Base-by-base conservation (phyloP, 2,113 vertebrate species). In the Melanerpes formicivorus region DNA sequence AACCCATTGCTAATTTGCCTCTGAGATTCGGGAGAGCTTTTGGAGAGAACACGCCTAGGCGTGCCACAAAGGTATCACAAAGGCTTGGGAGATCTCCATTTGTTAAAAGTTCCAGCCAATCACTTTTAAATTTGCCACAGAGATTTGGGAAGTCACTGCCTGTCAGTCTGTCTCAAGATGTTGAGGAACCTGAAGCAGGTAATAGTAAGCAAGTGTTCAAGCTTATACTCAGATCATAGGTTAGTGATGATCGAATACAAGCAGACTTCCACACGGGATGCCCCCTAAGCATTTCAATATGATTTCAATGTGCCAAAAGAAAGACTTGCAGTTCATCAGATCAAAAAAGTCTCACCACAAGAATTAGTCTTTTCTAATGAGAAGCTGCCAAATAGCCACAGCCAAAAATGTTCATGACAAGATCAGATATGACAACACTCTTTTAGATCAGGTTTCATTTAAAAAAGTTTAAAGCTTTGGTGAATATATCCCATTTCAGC, bases 11-110 rank as follows among this genome's bases (percentile, higher is more conserved):
- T 93, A 97, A 95, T 78, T 90, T 98, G 76, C 97, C 97, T 67
- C 84, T 98, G 80, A 95, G 97, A 91, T 97, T 97, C 92, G 98
- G 97, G 80, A 97, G 97, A 96, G 96, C 92, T 56, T 92, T 80
- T 87, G 85, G 83, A 72, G 93, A 93, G 5, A 90, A 65, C 34
- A 67, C 84, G 37, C 62, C 40, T 12, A 93, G 94, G 52, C 60
- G 1, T 12, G 17, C 64, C 64, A 87, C 89, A 50, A 95, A 96
- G 69, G 90, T 95, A 66, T 84, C 97, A 66, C 88, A 95, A 30
- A 97, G 97, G 63, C 95, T 93, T 94, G 97, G 93, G 40, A 97
- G 98, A 94, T 70, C 94, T 92, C 84, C 95, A 22, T 18, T 54
- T 69, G 29, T 81, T 69, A 95, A 78, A 90, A 80, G 89, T 63